phyloP scores from a whole-genome alignment of 2,113 vertebrate species.

The Engystomops pustulosus region DNA sequence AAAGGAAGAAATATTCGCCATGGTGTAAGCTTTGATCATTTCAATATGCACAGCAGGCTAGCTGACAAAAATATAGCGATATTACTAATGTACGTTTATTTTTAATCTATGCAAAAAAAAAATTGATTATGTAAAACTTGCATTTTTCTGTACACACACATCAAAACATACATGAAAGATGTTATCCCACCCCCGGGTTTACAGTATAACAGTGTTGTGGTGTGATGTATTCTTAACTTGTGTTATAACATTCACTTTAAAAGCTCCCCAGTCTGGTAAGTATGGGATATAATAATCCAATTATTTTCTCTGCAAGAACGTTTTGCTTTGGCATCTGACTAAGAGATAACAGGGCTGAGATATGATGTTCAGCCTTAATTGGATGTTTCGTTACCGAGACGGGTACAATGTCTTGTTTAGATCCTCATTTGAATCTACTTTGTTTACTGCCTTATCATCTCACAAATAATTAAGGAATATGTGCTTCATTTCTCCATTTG shows the following conservation, averaged over 20 bases:
- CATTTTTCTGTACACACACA: not conserved
- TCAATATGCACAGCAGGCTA: no score
- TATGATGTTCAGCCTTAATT: not conserved
- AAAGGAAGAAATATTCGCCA: no score
- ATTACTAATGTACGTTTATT: not conserved
- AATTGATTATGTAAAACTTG: no score
- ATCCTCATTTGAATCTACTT: slow-evolving; percentile 37
- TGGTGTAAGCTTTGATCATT: no score
- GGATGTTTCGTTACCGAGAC: not conserved
- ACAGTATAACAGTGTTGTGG: not conserved
- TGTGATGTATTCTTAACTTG: not conserved
- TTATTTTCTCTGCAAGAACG: not conserved
- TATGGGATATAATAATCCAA: not conserved
- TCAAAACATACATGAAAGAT: not conserved
- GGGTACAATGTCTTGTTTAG: slow-evolving; percentile 7
- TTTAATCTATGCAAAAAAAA: no score
- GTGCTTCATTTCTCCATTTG: slow-evolving; percentile 65
- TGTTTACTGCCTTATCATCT: slow-evolving; percentile 45
- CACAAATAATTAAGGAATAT: slow-evolving; percentile 47
- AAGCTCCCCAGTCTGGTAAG: slow-evolving; percentile 12
- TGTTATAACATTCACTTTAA: not conserved
- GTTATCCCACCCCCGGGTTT: not conserved
- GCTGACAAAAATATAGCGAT: no score
- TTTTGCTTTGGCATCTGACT: not conserved
- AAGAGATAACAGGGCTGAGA: not conserved